phyloP scores from a whole-genome alignment of 2,888 invertebrate species.

The Imbricaverruca yamaguchii region DNA sequence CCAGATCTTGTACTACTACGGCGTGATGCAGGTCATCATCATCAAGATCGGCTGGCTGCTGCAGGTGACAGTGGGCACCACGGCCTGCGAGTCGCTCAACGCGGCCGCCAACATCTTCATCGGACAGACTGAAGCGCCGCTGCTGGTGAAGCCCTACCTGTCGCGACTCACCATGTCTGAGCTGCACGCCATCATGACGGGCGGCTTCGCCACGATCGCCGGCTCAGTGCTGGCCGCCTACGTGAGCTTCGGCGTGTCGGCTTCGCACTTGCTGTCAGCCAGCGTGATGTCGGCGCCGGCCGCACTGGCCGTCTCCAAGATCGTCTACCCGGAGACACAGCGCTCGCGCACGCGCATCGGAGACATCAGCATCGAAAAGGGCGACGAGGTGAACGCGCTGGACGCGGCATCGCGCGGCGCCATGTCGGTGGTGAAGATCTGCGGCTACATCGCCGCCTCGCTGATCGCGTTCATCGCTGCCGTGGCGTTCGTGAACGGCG shows the following conservation, averaged over 20 bases:
- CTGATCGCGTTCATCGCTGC: slow-evolving; percentile 85
- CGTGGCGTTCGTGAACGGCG: slow-evolving; percentile 71
- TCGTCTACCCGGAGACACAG: slow-evolving; percentile 86
- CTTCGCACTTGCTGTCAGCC: slow-evolving; percentile 82
- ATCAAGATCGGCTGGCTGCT: slow-evolving; percentile 69
- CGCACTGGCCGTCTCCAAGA: slow-evolving; percentile 78
- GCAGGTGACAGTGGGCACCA: slow-evolving; percentile 66
- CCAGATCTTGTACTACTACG: slow-evolving; percentile 79
- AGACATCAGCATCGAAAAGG: slow-evolving; percentile 61
- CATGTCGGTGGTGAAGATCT: slow-evolving; percentile 55
- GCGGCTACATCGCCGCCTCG: slow-evolving; percentile 77
- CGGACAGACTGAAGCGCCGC: slow-evolving; percentile 85
- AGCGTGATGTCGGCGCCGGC: slow-evolving; percentile 96
- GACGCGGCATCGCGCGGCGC: slow-evolving; percentile 94
- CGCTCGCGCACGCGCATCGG: slow-evolving; percentile 65
- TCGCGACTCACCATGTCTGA: slow-evolving; percentile 79
- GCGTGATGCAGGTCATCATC: slow-evolving; percentile 79
- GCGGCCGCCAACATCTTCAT: slow-evolving; percentile 90
- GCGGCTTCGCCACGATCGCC: slow-evolving; percentile 92
- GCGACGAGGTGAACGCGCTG: slow-evolving; percentile 70
- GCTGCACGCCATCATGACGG: slow-evolving; percentile 84
- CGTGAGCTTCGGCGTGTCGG: slow-evolving; percentile 77
- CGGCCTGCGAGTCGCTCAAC: slow-evolving; percentile 89
- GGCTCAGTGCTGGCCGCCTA: slow-evolving; percentile 88
- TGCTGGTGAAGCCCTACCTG: slow-evolving; percentile 81